Conservation (phyloP, 2,797 vertebrate genomes). For the Crenichthys baileyi region DNA sequence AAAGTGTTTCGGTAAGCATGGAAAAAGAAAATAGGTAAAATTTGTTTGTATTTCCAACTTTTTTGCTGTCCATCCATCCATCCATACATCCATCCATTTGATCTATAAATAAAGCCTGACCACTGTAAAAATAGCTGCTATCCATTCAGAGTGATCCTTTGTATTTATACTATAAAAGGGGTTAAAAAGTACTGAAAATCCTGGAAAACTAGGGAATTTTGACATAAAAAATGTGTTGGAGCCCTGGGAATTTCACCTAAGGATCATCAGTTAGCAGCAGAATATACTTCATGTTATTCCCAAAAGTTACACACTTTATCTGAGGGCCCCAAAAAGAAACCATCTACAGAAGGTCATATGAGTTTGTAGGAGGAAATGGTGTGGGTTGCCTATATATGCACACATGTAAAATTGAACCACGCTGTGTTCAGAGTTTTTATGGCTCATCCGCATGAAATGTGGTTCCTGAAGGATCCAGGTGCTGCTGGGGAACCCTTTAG, state of each 20-base stretch:
- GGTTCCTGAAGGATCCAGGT: slow-evolving; percentile 51
- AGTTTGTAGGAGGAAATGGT: slow-evolving; percentile 24
- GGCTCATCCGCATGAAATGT: slow-evolving; percentile 46
- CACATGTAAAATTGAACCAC: background rate
- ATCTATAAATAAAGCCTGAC: too few relatives aligned
- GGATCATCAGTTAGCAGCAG: slow-evolving; percentile 8
- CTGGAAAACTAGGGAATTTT: background rate
- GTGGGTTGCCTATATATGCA: background rate
- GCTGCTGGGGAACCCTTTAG: slow-evolving; percentile 46
- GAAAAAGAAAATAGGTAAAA: too few relatives aligned
- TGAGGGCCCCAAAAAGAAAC: slow-evolving; percentile 14
- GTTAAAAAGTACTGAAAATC: background rate
- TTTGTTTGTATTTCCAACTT: too few relatives aligned
- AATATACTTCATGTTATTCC: background rate
- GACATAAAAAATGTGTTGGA: background rate
- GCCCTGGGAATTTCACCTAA: slow-evolving; percentile 8
- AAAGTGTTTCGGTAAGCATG: too few relatives aligned
- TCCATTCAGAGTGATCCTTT: too few relatives aligned
- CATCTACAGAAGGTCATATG: slow-evolving; percentile 7
- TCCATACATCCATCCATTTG: too few relatives aligned
- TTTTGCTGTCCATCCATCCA: too few relatives aligned
- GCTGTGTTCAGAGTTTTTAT: slow-evolving; percentile 42
- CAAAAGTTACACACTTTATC: slow-evolving; percentile 19
- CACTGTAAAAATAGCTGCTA: too few relatives aligned
- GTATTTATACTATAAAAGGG: background rate